Evolutionary conservation across 2,113 vertebrate genomes (phyloP).

Genomic region (Phoenicopterus ruber): DNA sequence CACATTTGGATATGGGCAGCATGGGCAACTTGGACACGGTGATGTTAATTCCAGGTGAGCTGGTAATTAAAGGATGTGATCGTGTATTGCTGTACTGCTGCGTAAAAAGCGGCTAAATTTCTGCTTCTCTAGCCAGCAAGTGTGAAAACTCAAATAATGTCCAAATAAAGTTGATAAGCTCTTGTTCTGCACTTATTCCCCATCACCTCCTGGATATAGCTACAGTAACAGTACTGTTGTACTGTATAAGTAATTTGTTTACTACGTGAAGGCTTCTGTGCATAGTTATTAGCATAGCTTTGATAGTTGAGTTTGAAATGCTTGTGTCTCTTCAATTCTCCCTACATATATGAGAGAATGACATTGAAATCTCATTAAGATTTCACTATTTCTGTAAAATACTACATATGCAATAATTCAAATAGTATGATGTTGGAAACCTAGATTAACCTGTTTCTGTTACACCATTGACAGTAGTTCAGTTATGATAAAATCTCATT

Average conservation of each 20-base stretch:
- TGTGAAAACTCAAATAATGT: neutral
- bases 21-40: conserved; percentile 95
- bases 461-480: neutral
- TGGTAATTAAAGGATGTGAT: neutral
- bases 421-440: neutral
- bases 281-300: neutral
- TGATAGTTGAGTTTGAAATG: neutral
- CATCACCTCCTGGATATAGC: neutral
- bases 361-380: neutral
- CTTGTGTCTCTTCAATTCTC: neutral
- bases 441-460: neutral
- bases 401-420: neutral
- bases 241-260: neutral
- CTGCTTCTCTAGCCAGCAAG: neutral
- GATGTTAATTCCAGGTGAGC: conserved; percentile 96
- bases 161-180: neutral
- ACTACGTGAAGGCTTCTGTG: neutral
- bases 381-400: neutral
- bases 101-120: neutral
- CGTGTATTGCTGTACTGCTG: neutral
- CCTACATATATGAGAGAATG: neutral
- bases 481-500: neutral
- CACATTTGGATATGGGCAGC: conserved; percentile 97
- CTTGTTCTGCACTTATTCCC: neutral
- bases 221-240: neutral